phyloP scores from a whole-genome alignment of 1,140 invertebrate genomes.

The Euura saliciscinereae region DNA sequence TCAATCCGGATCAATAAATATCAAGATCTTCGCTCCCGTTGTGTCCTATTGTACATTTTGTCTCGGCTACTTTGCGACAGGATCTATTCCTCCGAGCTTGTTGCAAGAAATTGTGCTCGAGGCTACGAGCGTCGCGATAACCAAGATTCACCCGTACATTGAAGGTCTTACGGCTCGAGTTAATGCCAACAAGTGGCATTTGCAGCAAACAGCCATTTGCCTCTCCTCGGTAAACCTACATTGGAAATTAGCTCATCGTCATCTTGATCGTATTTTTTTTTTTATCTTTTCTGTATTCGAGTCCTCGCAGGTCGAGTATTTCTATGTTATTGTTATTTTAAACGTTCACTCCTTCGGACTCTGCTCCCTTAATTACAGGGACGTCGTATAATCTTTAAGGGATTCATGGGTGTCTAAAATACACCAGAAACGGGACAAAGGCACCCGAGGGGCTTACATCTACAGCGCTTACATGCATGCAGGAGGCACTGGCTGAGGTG shows the following conservation, averaged over 20 bases:
- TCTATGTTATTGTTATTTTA: no score
- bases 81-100: no score
- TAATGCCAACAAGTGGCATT: conserved; percentile 62
- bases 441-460: conserved; percentile 26
- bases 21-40: no score
- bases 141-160: conserved; percentile 29
- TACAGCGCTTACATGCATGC: conserved; percentile 14
- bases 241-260: background rate
- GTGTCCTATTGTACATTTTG: no score
- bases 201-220: conserved; percentile 33
- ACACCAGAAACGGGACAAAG: conserved; percentile 20
- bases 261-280: background rate
- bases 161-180: conserved; percentile 19
- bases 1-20: no score
- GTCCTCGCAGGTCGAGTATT: no score
- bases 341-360: no score
- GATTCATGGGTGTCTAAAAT: no score
- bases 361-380: no score
- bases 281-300: no score
- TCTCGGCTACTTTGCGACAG: no score
- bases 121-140: conserved; percentile 40
- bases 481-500: conserved; percentile 33
- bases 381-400: no score
- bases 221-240: background rate
- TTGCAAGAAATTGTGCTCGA: conserved; percentile 13